These are phyloP conservation scores for Rhabdophis nuchalis DNA, from an alignment of 2,797 vertebrate genomes.

Conservation along the genomic window DNA sequence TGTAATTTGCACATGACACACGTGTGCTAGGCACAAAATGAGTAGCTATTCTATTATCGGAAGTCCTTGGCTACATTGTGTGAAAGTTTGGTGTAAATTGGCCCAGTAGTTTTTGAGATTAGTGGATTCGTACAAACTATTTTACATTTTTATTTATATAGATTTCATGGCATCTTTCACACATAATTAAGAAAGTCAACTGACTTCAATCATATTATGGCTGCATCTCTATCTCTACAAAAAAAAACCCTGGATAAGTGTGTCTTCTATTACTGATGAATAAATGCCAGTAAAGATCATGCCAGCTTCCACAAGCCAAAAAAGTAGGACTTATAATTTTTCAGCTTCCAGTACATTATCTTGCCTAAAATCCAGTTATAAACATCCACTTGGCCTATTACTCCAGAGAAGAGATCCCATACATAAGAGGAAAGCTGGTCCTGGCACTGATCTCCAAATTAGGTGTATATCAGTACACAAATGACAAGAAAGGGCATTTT, in stretches of 20 bases:
- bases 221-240: not conserved
- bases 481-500: not conserved
- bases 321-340: not conserved
- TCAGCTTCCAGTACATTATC: not conserved
- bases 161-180: not conserved
- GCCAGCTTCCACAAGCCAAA: not conserved
- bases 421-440: not conserved
- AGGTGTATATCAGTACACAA: not conserved
- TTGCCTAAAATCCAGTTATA: not conserved
- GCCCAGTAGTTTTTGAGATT: too few relatives aligned
- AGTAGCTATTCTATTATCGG: too few relatives aligned
- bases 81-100: too few relatives aligned
- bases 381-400: not conserved
- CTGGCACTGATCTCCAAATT: not conserved
- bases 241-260: not conserved
- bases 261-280: not conserved
- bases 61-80: too few relatives aligned
- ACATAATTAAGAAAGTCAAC: not conserved
- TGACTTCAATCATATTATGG: not conserved
- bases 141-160: too few relatives aligned
- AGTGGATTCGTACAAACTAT: too few relatives aligned
- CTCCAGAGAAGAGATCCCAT: not conserved
- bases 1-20: too few relatives aligned
- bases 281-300: not conserved
- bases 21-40: too few relatives aligned